Evolutionary conservation across 2,888 invertebrate genomes (phyloP).

Genomic region (Tigriopus californicus): DNA sequence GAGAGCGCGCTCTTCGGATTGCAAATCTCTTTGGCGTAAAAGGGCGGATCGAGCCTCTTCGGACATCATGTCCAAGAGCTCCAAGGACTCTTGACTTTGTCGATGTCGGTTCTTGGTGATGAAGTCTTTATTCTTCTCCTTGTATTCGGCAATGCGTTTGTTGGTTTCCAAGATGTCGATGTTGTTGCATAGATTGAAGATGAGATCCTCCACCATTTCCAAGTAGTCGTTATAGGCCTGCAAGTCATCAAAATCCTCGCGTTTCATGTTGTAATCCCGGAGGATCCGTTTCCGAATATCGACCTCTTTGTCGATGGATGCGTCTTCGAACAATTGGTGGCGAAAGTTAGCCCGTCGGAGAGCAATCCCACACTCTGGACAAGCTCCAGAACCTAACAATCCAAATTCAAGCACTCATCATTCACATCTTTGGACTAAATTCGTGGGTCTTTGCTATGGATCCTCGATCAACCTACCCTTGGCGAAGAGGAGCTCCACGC

Average conservation of each 20-base stretch:
- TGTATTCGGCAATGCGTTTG: slow-evolving; percentile 73
- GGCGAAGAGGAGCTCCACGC: slow-evolving; percentile 83
- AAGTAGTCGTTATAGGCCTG: slow-evolving; percentile 87
- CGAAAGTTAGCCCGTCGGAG: slow-evolving; percentile 74
- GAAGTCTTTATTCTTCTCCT: slow-evolving; percentile 66
- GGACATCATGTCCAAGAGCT: slow-evolving; percentile 64
- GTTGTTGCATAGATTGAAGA: slow-evolving; percentile 74
- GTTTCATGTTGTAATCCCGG: slow-evolving; percentile 79
- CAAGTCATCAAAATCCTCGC: slow-evolving; percentile 69
- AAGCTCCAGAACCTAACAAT: slow-evolving; percentile 63
- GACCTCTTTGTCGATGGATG: slow-evolving; percentile 89
- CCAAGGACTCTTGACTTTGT: slow-evolving; percentile 51
- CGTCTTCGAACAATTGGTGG: slow-evolving; percentile 87
- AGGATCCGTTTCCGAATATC: slow-evolving; percentile 75
- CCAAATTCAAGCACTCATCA: too few species aligned
- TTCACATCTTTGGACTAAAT: neutral
- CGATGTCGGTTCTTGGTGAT: slow-evolving; percentile 45
- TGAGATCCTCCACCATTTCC: slow-evolving; percentile 78
- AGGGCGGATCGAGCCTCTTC: slow-evolving; percentile 38
- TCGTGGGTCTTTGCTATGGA: neutral
- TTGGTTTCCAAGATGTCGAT: slow-evolving; percentile 73
- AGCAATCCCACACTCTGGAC: slow-evolving; percentile 79
- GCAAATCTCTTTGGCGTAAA: slow-evolving; percentile 15
- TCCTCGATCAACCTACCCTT: slow-evolving; percentile 46
- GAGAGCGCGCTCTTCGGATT: slow-evolving; percentile 41